phyloP scores from a whole-genome alignment of 2,113 vertebrate species.

The Aegithalos caudatus region DNA sequence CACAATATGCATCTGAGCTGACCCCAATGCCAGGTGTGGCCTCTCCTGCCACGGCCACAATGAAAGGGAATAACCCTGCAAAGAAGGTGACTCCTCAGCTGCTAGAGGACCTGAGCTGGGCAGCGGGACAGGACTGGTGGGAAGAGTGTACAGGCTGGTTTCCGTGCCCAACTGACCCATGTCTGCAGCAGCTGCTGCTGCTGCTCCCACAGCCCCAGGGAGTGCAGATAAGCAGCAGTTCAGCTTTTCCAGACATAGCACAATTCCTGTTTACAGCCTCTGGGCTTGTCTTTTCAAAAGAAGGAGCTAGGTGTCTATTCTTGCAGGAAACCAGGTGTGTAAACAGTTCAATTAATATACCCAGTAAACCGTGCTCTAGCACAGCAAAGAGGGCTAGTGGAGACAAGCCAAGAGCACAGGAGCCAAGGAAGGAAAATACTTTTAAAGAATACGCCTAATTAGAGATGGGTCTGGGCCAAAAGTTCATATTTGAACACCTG shows the following conservation, averaged over 20 bases:
- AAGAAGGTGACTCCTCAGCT: neutral
- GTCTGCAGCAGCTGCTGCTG: constrained; percentile 23
- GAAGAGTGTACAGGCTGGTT: neutral
- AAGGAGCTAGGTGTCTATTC: constrained; percentile 54
- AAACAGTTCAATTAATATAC: constrained; percentile 57
- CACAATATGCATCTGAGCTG: neutral
- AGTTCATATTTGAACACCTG: constrained; percentile 48
- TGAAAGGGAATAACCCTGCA: neutral
- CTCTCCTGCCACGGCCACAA: neutral
- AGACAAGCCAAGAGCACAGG: constrained; percentile 49
- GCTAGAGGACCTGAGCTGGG: neutral
- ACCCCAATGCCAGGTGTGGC: neutral
- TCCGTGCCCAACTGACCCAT: constrained; percentile 26
- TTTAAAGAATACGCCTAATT: constrained; percentile 54
- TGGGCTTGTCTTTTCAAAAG: constrained; percentile 62
- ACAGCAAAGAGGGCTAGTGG: constrained; percentile 29
- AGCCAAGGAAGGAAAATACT: constrained; percentile 40
- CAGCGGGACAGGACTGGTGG: neutral
- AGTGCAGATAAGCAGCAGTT: constrained; percentile 38
- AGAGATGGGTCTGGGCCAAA: constrained; percentile 36
- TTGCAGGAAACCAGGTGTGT: constrained; percentile 65
- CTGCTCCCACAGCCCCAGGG: constrained; percentile 15
- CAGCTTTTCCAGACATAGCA: constrained; percentile 60
- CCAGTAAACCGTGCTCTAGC: constrained; percentile 12
- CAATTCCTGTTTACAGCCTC: constrained; percentile 60